These are phyloP conservation scores for Stylophora pistillata DNA, from an alignment of 64 coral and sea anemone species.

Conservation along the genomic window DNA sequence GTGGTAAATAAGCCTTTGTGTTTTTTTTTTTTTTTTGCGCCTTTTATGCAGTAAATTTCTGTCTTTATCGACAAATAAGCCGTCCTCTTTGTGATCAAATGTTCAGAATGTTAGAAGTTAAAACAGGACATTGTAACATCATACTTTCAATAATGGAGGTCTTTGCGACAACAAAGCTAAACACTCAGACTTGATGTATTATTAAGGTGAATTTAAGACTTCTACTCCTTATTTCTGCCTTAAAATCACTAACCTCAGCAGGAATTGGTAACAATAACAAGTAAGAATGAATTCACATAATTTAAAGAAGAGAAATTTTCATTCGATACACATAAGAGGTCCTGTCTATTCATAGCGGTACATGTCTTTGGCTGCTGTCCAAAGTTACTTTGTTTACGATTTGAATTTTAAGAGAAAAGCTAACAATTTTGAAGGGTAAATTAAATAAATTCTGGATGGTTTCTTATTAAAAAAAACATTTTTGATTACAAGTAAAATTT, in stretches of 20 bases:
- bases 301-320: neutral
- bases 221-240: neutral
- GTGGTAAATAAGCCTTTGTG: conserved; percentile 36
- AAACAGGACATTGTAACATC: neutral
- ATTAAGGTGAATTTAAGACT: neutral
- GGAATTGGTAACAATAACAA: neutral
- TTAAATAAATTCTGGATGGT: neutral
- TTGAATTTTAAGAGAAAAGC: neutral
- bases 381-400: neutral
- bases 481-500: neutral
- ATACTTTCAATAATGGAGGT: neutral
- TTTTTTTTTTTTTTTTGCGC: neutral
- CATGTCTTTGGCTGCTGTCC: neutral
- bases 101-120: neutral
- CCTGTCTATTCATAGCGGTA: neutral
- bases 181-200: neutral
- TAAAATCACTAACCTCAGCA: neutral
- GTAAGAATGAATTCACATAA: neutral
- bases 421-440: neutral
- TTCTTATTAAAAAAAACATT: neutral
- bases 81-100: neutral
- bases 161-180: neutral
- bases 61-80: neutral
- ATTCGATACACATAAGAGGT: neutral
- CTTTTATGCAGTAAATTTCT: too few relatives aligned